A percentile compares a stretch with the other conserved stretches of the same genome.
Evolutionary conservation across 2,797 vertebrate genomes (phyloP).

Genomic region (Darevskia nairensis): DNA sequence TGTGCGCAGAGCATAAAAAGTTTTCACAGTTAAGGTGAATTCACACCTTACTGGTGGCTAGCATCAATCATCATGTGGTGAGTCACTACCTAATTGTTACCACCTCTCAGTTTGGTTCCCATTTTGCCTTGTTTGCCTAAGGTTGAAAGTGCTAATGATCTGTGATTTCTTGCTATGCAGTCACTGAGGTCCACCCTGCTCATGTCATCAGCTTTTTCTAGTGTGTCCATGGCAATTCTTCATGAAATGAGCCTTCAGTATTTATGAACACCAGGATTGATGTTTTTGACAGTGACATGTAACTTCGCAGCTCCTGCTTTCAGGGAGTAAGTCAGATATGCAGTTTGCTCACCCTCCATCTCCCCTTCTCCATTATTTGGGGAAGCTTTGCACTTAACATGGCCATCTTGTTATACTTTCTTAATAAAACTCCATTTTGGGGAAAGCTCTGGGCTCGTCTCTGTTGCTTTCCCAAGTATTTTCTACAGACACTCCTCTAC

Average conservation of each 20-base stretch:
- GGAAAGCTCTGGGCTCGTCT: too few species aligned
- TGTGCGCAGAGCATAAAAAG: background rate
- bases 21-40: background rate
- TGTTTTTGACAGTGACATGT: background rate
- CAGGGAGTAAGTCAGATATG: background rate
- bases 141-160: background rate
- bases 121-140: constrained; percentile 8
- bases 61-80: background rate
- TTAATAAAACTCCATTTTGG: too few species aligned
- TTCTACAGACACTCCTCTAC: too few species aligned
- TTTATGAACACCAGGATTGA: background rate
- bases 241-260: background rate
- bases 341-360: background rate
- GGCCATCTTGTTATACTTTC: too few species aligned
- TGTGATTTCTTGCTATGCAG: background rate
- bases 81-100: constrained; percentile 11
- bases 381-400: background rate
- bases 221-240: background rate
- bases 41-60: background rate
- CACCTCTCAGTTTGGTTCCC: background rate
- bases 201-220: background rate
- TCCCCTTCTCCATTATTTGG: background rate
- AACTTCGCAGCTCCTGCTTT: background rate
- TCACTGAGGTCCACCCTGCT: background rate
- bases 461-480: too few species aligned